phyloP scores from a whole-genome alignment of 2,888 invertebrate genomes.

The Metacarcinus magister region DNA sequence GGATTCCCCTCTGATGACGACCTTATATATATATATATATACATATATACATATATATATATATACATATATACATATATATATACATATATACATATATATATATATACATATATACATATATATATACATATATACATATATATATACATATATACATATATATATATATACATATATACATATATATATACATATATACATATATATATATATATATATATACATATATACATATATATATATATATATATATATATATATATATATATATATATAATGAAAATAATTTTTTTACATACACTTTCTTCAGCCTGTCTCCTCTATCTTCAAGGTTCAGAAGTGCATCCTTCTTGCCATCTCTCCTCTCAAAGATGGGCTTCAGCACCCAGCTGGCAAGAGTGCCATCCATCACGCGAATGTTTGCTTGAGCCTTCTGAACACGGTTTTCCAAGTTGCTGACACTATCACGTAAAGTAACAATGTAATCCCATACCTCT shows the following conservation, averaged over 20 bases:
- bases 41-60: constrained; percentile 34
- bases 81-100: constrained; percentile 58
- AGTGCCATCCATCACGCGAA: constrained; percentile 91
- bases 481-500: constrained; percentile 93
- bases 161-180: background rate
- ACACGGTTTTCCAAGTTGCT: constrained; percentile 92
- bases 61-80: constrained; percentile 51
- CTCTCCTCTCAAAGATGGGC: constrained; percentile 95
- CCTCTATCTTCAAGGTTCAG: constrained; percentile 90
- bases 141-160: background rate
- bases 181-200: constrained; percentile 60
- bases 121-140: constrained; percentile 36
- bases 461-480: constrained; percentile 91
- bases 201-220: constrained; percentile 60
- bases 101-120: constrained; percentile 56
- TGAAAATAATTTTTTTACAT: constrained; percentile 59
- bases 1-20: no score
- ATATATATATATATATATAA: background rate
- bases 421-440: constrained; percentile 93
- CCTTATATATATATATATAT: constrained; percentile 3
- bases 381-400: constrained; percentile 92
- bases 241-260: constrained; percentile 41
- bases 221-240: constrained; percentile 19
- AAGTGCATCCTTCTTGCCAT: constrained; percentile 93
- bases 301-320: constrained; percentile 89